phyloP scores from a whole-genome alignment of 30 jellyfish, hydroid and myxozoan genomes.

The Aurelia aurita complex sp. Pacific region DNA sequence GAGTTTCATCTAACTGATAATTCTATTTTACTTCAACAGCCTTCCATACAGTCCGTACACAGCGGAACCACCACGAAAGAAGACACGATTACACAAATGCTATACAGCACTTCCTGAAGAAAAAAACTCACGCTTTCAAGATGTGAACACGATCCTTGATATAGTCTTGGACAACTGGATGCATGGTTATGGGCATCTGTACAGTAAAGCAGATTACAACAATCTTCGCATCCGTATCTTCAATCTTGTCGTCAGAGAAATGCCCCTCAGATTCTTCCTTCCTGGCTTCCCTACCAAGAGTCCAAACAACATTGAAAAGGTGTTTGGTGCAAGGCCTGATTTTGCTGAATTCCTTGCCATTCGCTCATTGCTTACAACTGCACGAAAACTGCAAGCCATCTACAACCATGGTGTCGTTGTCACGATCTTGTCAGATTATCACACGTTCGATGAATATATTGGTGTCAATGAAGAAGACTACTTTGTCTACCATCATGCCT shows the following conservation, averaged over 20 bases:
- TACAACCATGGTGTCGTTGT: constrained; percentile 42
- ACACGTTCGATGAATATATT: constrained; percentile 61
- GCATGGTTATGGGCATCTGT: neutral
- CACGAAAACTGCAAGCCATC: constrained; percentile 49
- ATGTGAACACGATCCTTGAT: neutral
- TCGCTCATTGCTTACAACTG: constrained; percentile 18
- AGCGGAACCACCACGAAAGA: too few relatives aligned
- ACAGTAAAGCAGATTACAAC: constrained; percentile 8
- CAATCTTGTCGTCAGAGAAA: neutral
- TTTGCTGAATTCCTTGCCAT: constrained; percentile 51
- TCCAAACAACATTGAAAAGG: constrained; percentile 32
- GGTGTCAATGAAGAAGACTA: constrained; percentile 56
- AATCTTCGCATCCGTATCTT: constrained; percentile 8
- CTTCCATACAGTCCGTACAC: too few relatives aligned
- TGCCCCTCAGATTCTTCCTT: constrained; percentile 37
- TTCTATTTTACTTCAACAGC: too few relatives aligned
- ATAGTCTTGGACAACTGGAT: constrained; percentile 17
- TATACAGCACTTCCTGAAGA: too few relatives aligned
- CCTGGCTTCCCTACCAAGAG: constrained; percentile 74
- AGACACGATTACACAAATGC: too few relatives aligned
- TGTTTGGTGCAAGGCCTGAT: constrained; percentile 42
- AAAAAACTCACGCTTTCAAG: too few relatives aligned
- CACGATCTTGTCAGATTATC: constrained; percentile 56
- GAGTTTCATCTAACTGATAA: too few relatives aligned
- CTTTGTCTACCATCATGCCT: constrained; percentile 28